phyloP scores from a whole-genome alignment of 92 coral and sea anemone genomes.

The Ricordea florida region DNA sequence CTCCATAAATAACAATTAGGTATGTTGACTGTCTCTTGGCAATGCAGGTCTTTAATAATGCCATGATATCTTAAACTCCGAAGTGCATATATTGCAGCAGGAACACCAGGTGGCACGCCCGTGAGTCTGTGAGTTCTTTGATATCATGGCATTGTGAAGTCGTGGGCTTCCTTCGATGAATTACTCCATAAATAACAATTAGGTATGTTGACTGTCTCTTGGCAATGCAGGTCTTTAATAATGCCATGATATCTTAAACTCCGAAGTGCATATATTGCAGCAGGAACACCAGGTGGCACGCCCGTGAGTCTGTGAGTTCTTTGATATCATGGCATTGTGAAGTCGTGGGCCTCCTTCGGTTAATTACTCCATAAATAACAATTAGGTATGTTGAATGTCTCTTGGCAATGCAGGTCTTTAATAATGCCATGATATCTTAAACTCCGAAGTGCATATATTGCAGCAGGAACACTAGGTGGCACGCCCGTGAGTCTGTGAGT shows the following conservation, averaged over 20 bases:
- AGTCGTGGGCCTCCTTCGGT: neutral
- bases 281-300: constrained; percentile 1
- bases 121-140: constrained; percentile 4
- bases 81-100: neutral
- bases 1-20: neutral
- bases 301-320: constrained; percentile 3
- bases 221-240: constrained; percentile 1
- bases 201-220: neutral
- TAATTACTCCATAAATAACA: neutral
- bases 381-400: neutral
- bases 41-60: neutral
- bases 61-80: neutral
- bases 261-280: neutral
- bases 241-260: neutral
- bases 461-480: no score
- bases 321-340: neutral
- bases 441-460: no score
- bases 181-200: neutral
- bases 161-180: neutral
- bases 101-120: neutral
- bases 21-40: neutral
- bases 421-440: no score
- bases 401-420: neutral
- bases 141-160: neutral
- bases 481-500: no score